These are phyloP conservation scores for Axis porcinus DNA, from an alignment of 2,113 vertebrate species.

Conservation along the genomic window DNA sequence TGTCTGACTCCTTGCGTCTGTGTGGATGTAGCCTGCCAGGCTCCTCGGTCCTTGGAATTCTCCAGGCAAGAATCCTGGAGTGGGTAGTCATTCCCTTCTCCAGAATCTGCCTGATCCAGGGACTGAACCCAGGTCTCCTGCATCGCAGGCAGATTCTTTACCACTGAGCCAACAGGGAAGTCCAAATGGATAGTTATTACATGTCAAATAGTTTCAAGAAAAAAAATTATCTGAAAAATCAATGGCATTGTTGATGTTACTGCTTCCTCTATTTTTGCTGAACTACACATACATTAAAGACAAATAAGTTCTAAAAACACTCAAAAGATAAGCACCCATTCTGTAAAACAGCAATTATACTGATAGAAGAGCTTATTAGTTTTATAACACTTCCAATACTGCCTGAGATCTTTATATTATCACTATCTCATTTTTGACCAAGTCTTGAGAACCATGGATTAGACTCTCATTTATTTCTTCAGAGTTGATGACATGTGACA, in stretches of 20 bases:
- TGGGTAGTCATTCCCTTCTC: not conserved
- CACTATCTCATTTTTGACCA: not conserved
- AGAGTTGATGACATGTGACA: not conserved
- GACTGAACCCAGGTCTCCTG: not conserved
- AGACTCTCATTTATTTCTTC: not conserved
- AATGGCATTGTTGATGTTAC: not conserved
- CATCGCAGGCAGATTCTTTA: not conserved
- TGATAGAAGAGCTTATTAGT: not conserved
- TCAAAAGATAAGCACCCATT: not conserved
- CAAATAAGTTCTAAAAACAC: not conserved
- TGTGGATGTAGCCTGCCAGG: not conserved
- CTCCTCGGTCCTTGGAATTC: not conserved
- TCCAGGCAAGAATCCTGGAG: not conserved
- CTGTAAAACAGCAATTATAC: not conserved
- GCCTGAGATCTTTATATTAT: not conserved
- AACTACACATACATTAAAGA: not conserved
- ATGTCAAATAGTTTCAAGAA: not conserved
- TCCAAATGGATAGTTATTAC: not conserved
- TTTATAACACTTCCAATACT: not conserved
- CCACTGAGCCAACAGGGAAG: not conserved
- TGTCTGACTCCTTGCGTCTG: not conserved
- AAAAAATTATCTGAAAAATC: not conserved
- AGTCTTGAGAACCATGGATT: not conserved
- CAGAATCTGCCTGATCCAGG: not conserved
- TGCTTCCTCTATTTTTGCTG: not conserved